These are phyloP conservation scores for Meghimatium bilineatum DNA, from an alignment of 2,888 invertebrate species.

Conservation along the genomic window DNA sequence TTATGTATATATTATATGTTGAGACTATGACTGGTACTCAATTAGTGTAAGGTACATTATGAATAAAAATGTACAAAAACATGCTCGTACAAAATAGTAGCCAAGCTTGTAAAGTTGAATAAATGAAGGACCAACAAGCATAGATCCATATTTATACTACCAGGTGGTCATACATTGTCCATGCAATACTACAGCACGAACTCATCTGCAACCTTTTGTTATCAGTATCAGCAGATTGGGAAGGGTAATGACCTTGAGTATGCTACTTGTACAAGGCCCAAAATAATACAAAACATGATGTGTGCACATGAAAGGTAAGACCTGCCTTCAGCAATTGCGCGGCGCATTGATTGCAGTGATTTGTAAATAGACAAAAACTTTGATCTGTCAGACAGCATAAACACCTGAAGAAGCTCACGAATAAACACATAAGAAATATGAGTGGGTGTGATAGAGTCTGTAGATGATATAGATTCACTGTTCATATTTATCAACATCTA, in stretches of 20 bases:
- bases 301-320: neutral
- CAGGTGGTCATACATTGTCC: neutral
- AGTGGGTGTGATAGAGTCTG: no score
- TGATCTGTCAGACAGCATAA: no score
- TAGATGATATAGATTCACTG: no score
- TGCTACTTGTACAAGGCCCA: neutral
- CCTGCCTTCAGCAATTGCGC: neutral
- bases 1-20: no score
- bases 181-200: neutral
- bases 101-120: neutral
- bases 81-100: neutral
- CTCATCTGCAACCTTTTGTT: neutral
- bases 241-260: conserved; percentile 3
- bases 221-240: conserved; percentile 9
- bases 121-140: neutral
- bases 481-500: no score
- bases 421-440: neutral
- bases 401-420: neutral
- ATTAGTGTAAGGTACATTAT: no score
- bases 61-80: neutral
- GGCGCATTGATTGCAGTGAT: no score
- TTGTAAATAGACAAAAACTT: no score
- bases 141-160: neutral
- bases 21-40: no score
- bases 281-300: neutral